Base-by-base conservation (phyloP, 2,888 invertebrate species). In the Tribolium freemani region DNA sequence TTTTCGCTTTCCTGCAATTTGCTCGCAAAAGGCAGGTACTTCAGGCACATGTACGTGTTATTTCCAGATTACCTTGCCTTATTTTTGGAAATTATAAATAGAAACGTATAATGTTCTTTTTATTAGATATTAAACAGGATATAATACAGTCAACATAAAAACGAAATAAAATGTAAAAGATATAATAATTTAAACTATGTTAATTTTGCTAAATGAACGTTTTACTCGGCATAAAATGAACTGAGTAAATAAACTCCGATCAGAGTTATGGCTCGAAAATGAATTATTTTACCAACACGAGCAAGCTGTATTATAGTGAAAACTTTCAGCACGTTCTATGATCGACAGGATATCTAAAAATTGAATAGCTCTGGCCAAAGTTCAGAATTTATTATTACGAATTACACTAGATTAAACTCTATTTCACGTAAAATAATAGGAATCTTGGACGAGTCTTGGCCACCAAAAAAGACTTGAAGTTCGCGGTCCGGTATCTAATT, bases 41-140 rank as follows among this genome's bases (percentile, higher is more conserved):
- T 16, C 20, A 50, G 53, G 16, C 48, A 63, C 44, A 64, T 64
- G 48, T 46, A 67, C 53, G 26, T 64, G 70, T 48, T 72, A 72
- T 74, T 77, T 77, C 71, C 61, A 67, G 67, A 69, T 75, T 73
- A 71, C 76, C 78, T 76, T 78, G 76, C 70, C 69, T 74, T 78
- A 78, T 78, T 77, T 78, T 72, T 66, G 70, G 75, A 73, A 72
- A 60, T 50, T 78, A 78, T 77, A 75, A 76, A 75, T 77, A 77
- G 76, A 74, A 54, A 69, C 60, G 73, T 66, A 69, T 73, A 69
- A 64, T 73, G 69, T 69, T 57, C 38, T 60, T 69, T 73, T 73
- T 73, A 73, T 73, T 73, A 60, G 69, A 73, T 69, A 73, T 73
- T 73, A 73, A 73, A 73, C 69, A 73, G 73, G 73, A 73, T 73